These are phyloP conservation scores for Aulostomus chinensis DNA, from an alignment of 2,797 vertebrate genomes.

Conservation along the genomic window DNA sequence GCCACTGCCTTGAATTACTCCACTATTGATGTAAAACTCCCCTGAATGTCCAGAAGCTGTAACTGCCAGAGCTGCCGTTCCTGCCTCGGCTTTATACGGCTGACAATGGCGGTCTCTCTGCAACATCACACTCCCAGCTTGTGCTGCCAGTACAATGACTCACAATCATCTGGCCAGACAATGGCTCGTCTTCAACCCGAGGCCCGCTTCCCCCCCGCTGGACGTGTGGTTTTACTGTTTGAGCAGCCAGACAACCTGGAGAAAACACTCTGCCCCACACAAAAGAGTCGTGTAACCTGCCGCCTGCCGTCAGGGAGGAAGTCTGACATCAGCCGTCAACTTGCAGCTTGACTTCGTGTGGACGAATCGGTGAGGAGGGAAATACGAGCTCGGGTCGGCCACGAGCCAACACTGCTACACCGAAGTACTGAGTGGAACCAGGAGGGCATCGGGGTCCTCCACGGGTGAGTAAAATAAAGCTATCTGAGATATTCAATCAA, in stretches of 20 bases:
- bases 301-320: background rate
- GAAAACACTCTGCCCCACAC: slow-evolving; percentile 26
- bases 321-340: no score
- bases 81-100: slow-evolving; percentile 56
- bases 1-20: slow-evolving; percentile 56
- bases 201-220: slow-evolving; percentile 34
- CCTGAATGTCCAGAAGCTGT: slow-evolving; percentile 23
- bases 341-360: no score
- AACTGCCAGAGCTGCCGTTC: slow-evolving; percentile 34
- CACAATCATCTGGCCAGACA: slow-evolving; percentile 52
- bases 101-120: slow-evolving; percentile 53
- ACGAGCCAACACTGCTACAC: no score
- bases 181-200: slow-evolving; percentile 24
- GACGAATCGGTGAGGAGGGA: no score
- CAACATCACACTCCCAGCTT: slow-evolving; percentile 35
- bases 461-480: no score
- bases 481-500: no score
- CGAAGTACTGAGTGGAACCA: no score
- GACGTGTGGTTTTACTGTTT: slow-evolving; percentile 44
- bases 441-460: no score
- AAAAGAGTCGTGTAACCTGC: slow-evolving; percentile 57
- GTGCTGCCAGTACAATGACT: slow-evolving; percentile 52
- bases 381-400: no score
- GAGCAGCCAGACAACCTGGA: slow-evolving; percentile 49
- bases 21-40: slow-evolving; percentile 26